phyloP scores from a whole-genome alignment of 2,113 vertebrate species.

The Variabilichromis moorii region DNA sequence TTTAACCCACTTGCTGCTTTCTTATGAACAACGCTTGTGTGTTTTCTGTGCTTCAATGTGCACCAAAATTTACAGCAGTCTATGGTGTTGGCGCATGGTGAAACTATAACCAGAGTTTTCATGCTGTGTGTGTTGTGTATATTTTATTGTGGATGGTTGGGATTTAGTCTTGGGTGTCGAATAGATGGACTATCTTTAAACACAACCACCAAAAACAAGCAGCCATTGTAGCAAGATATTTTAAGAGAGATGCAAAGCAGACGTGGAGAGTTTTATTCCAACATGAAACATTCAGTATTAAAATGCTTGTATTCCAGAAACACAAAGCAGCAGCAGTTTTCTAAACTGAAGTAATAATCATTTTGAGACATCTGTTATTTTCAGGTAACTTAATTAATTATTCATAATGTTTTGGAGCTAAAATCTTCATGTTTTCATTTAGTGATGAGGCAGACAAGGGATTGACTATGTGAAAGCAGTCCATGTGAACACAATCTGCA shows the following conservation, averaged over 20 bases:
- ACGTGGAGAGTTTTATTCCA: conserved; percentile 21
- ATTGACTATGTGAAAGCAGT: conserved; percentile 23
- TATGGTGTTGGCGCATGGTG: conserved; percentile 25
- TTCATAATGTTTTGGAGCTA: conserved; percentile 22
- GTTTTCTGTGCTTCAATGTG: conserved; percentile 41
- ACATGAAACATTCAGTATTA: not conserved
- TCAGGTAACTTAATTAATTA: conserved; percentile 12
- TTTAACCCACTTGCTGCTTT: conserved; percentile 38
- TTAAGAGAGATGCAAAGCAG: not conserved
- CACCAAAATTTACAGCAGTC: conserved; percentile 35
- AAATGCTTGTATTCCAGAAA: not conserved
- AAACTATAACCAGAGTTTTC: conserved; percentile 38
- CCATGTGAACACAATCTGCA: conserved; percentile 58
- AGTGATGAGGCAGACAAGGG: not conserved
- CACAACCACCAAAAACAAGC: conserved; percentile 38
- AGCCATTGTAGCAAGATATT: conserved; percentile 37
- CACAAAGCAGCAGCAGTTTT: not conserved
- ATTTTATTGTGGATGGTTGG: conserved; percentile 32
- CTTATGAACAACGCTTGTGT: conserved; percentile 26
- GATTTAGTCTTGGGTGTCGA: conserved; percentile 1
- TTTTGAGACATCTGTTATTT: conserved; percentile 18
- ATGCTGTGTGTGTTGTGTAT: conserved; percentile 42
- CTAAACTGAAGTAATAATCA: conserved; percentile 1
- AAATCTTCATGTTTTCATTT: conserved; percentile 19
- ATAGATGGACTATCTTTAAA: conserved; percentile 21